A percentile compares a stretch with the other conserved stretches of the same genome.
Evolutionary conservation across 2,888 invertebrate species (phyloP).

Genomic region (Cantharis rustica): DNA sequence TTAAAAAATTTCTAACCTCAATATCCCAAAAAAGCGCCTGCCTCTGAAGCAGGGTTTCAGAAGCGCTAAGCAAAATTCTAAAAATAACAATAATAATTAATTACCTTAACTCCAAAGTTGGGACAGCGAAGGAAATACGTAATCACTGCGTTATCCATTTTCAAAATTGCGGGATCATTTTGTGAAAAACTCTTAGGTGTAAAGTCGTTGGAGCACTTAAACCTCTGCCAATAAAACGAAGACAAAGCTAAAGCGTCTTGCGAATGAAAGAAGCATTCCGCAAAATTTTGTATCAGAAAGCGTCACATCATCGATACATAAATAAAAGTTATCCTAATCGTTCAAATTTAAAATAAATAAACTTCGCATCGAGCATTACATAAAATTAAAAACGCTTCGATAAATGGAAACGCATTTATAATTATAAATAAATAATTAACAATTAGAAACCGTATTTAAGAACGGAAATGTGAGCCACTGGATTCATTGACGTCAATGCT

Average conservation of each 20-base stretch:
- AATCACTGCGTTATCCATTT: neutral
- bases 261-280: neutral
- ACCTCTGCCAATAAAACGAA: neutral
- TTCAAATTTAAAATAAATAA: neutral
- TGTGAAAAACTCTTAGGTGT: neutral
- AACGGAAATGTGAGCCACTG: constrained; percentile 42
- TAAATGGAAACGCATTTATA: neutral
- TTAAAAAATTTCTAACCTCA: neutral
- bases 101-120: neutral
- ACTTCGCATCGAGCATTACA: neutral
- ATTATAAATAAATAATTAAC: constrained; percentile 12
- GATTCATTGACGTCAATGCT: constrained; percentile 48
- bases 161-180: neutral
- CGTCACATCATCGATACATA: neutral
- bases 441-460: constrained; percentile 32
- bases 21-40: neutral
- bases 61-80: neutral
- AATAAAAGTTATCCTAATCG: neutral
- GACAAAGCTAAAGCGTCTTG: neutral
- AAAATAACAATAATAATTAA: neutral
- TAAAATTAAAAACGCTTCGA: neutral
- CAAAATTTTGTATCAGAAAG: neutral
- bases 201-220: neutral
- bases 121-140: neutral
- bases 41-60: neutral